Conservation (phyloP, 2,113 vertebrate species). For the Trematomus loennbergii region DNA sequence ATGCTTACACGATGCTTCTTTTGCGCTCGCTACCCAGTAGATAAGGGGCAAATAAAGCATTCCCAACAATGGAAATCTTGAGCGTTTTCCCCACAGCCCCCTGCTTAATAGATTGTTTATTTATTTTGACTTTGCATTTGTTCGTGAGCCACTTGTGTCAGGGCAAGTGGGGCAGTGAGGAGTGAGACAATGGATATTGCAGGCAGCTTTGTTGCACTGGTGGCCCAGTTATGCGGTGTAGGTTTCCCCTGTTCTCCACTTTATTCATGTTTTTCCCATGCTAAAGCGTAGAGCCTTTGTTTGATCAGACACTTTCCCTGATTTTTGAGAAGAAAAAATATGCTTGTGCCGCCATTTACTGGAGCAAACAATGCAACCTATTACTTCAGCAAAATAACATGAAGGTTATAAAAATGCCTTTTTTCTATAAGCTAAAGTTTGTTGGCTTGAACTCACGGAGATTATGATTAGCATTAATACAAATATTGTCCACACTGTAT, state of each 20-base stretch:
- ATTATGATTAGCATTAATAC: not conserved
- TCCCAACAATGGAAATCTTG: constrained; percentile 73
- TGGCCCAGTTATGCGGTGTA: constrained; percentile 53
- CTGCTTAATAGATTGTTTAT: constrained; percentile 79
- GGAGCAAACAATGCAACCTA: constrained; percentile 49
- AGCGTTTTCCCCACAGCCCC: constrained; percentile 56
- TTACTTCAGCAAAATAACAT: constrained; percentile 42
- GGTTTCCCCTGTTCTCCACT: constrained; percentile 41
- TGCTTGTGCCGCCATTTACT: constrained; percentile 66
- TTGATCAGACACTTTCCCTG: constrained; percentile 65
- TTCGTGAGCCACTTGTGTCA: constrained; percentile 69
- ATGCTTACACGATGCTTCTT: constrained; percentile 83
- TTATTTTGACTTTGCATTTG: constrained; percentile 77
- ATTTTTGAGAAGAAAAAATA: constrained; percentile 57
- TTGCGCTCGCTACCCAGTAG: constrained; percentile 76
- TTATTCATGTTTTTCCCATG: constrained; percentile 37
- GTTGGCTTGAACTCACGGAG: not conserved
- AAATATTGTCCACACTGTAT: not conserved
- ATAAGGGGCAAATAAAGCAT: constrained; percentile 81
- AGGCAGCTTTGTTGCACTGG: constrained; percentile 53
- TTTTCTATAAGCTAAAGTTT: constrained; percentile 19
- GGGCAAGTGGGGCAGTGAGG: constrained; percentile 52
- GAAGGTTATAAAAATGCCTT: constrained; percentile 15
- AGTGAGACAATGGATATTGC: constrained; percentile 67
- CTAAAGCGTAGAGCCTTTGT: constrained; percentile 58